Base-by-base conservation (phyloP, 2,888 invertebrate genomes). In the Asteroscopus sphinx region DNA sequence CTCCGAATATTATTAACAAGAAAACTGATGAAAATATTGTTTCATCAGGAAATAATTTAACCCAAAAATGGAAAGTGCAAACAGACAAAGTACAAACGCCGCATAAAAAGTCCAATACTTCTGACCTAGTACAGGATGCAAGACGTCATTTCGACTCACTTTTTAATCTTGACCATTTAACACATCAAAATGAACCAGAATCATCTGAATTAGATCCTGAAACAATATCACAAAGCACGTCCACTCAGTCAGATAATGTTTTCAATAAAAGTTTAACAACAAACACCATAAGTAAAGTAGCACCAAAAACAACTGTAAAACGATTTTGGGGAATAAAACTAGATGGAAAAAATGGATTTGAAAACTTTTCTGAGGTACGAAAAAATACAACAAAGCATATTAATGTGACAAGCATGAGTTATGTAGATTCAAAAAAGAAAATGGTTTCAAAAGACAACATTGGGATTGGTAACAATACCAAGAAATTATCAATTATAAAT, bases 81-180 rank as follows among this genome's bases (percentile, higher is more conserved):
- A 36, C 39, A 3, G 11, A 42, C 6, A 33, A 52, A 21, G 25
- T 13, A 49, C 9, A 4, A 1, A 2, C 3, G 16, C 7, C 7
- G 2, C 7, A 40, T 11, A 26, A 17, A 41, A 17, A 26, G 7
- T 37, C 21, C 6, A 65, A 62, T 8, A 26, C 12, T 2, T 5
- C 28, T 15, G 0, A n/a, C 6, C 5, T 11, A 13, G 6, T 21
- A 16, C 17, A 35, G 8, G n/a, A 11, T 5, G 5, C 41, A 5
- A 42, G 65, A 25, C 39, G 65, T 1, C 3, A 25, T 33, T 47
- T 44, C 12, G 8, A 1, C 8, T 33, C 21, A 16, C 8, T 15
- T 25, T 6, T 33, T 30, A 40, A 30, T 30, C 13, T 44, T 11
- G 16, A 4, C 6, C n/a, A 12, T 4, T 0, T 30, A 6, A 6